These are phyloP conservation scores for Emydura subglobosa DNA, from an alignment of 2,113 vertebrate genomes.

Conservation along the genomic window DNA sequence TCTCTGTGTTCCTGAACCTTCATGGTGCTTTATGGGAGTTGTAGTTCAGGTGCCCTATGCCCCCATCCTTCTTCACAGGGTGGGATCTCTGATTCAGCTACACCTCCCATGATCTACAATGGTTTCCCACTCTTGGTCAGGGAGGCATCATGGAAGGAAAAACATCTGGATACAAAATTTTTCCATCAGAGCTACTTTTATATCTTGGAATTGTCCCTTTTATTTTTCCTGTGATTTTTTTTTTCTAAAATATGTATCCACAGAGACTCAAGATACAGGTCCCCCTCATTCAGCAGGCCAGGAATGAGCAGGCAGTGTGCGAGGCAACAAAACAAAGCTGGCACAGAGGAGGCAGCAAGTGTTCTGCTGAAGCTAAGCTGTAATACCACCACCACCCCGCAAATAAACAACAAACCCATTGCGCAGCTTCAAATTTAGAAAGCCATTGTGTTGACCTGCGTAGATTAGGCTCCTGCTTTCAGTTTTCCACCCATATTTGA, in stretches of 20 bases:
- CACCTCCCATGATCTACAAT: background rate
- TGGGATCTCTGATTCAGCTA: background rate
- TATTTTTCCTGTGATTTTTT: fast-evolving
- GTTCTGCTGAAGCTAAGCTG: background rate
- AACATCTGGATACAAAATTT: background rate
- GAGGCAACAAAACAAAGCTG: background rate
- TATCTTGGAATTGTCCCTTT: background rate
- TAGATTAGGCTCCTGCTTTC: background rate
- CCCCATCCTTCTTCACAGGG: background rate
- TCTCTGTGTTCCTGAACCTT: slow-evolving; percentile 25
- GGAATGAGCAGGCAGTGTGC: background rate
- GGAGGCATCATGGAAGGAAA: background rate
- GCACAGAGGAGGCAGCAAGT: background rate
- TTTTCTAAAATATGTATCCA: background rate
- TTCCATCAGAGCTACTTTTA: background rate
- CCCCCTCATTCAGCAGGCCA: background rate
- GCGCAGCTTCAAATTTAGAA: background rate
- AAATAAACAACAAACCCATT: background rate
- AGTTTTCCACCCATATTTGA: background rate
- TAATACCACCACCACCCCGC: background rate
- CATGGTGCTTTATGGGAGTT: slow-evolving; percentile 27
- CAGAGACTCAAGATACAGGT: fast-evolving
- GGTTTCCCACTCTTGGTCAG: background rate
- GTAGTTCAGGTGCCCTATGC: background rate
- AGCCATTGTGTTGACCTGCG: background rate